Evolutionary conservation across 2,797 vertebrate species (phyloP), one percentile per base, ranked within the genome.

Genomic region (Myiotriccus ornatus): DNA sequence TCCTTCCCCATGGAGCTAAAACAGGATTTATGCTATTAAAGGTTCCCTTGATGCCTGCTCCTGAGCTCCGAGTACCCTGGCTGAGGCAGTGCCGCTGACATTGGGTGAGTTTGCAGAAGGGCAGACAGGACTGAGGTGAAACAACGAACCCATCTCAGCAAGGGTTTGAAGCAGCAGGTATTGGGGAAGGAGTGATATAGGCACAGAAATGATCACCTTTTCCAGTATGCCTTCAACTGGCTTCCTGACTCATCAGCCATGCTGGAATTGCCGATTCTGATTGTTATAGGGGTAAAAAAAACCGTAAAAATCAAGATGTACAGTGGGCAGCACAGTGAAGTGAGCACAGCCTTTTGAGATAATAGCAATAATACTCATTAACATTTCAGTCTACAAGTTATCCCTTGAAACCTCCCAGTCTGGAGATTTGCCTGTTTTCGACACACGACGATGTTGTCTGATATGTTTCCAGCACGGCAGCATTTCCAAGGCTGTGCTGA

Each of bases 371-470:
- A 87, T 71, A 47, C 50, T 89, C 86, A 90, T 96, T 93, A 96
- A 85, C 83, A 34, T 92, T 92, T 87, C 94, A 84, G 79, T 94
- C 85, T 94, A 70, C 91, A 95, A 83, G 91, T 91, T 90, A 87
- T 86, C 86, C 94, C 88, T 87, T 82, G 69, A 84, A 96, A 64
- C 70, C 41, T 41, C 52, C 64, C 60, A 44, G 84, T 34, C 88
- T 95, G 95, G 90, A 95, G 71, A 46, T 57, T 47, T 95, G 94
- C 93, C 95, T 93, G 8, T 70, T 87, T 59, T 56, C 44, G 7
- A 7, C 77, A 59, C 47, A 32, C 6, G n/a, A 20, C 7, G 3
- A 27, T 19, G 47, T 68, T 89, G n/a, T 30, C 59, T 63, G 35
- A 43, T 64, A 13, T 0, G 0, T 68, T 81, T 69, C 35, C 88